Evolutionary conservation across 2,888 invertebrate genomes (phyloP).

Genomic region (Allophyes oxyacanthae): DNA sequence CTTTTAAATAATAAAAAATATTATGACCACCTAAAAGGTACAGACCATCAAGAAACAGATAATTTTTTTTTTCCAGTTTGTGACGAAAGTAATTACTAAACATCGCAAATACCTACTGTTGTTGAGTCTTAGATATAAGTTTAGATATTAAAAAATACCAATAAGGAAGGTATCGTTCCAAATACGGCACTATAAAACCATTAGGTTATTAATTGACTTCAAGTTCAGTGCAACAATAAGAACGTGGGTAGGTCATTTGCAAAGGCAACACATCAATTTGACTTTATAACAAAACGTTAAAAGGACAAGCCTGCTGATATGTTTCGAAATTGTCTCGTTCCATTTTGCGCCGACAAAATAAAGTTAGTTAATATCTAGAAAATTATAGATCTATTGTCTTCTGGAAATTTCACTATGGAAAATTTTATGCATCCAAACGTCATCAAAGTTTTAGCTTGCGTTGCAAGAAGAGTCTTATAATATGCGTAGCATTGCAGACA

Average conservation of each 20-base stretch:
- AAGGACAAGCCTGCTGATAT: conserved; percentile 48
- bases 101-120: conserved; percentile 8
- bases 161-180: conserved; percentile 34
- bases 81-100: conserved; percentile 16
- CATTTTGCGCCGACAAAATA: conserved; percentile 26
- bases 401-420: no score
- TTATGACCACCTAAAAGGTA: conserved; percentile 1
- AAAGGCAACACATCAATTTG: conserved; percentile 64
- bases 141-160: conserved; percentile 6
- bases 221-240: conserved; percentile 53
- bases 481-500: no score
- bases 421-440: no score
- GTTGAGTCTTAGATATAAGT: conserved; percentile 10
- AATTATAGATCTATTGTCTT: no score
- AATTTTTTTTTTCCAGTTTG: conserved; percentile 1
- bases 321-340: conserved; percentile 43
- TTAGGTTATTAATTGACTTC: conserved; percentile 39
- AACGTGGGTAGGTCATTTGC: conserved; percentile 65
- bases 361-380: conserved; percentile 19
- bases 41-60: neutral
- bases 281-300: conserved; percentile 50
- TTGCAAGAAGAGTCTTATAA: no score
- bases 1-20: conserved; percentile 7
- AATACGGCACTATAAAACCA: conserved; percentile 25
- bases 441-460: no score